Evolutionary conservation across 2,797 vertebrate species (phyloP).

Genomic region (Amphiprion clarkii): DNA sequence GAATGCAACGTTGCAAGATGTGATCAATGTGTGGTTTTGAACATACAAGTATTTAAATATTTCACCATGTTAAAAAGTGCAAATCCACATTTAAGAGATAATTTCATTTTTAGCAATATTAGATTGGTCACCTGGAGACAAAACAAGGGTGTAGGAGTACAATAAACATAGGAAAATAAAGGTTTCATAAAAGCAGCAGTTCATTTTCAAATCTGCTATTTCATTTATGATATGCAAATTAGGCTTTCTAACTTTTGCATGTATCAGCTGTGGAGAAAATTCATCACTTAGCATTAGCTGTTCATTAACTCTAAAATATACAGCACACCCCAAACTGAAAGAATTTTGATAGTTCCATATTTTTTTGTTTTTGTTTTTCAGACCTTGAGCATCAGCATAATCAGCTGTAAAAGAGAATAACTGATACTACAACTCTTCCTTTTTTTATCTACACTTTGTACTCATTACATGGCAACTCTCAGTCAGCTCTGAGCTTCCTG

Average conservation of each 20-base stretch:
- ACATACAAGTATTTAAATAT: neutral
- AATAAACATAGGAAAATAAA: neutral
- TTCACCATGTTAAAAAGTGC: neutral
- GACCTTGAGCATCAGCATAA: neutral
- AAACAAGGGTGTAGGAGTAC: neutral
- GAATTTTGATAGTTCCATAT: neutral
- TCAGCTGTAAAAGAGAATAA: neutral
- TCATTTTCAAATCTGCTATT: neutral
- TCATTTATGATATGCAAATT: neutral
- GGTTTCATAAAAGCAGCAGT: neutral
- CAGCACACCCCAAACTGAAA: neutral
- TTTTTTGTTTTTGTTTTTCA: neutral
- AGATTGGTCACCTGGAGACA: neutral
- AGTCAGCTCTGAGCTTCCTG: neutral
- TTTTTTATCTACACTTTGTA: neutral
- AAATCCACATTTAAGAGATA: neutral
- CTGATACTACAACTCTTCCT: neutral
- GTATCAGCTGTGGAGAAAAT: neutral
- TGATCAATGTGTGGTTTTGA: neutral
- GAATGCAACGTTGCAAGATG: neutral
- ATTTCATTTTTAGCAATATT: neutral
- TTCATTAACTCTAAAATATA: slow-evolving; percentile 5
- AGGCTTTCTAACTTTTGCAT: neutral
- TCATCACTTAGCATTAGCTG: neutral
- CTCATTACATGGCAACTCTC: neutral